Evolutionary conservation across 2,888 invertebrate species (phyloP), one percentile per base, ranked within the genome.

Genomic region (Automeris io): DNA sequence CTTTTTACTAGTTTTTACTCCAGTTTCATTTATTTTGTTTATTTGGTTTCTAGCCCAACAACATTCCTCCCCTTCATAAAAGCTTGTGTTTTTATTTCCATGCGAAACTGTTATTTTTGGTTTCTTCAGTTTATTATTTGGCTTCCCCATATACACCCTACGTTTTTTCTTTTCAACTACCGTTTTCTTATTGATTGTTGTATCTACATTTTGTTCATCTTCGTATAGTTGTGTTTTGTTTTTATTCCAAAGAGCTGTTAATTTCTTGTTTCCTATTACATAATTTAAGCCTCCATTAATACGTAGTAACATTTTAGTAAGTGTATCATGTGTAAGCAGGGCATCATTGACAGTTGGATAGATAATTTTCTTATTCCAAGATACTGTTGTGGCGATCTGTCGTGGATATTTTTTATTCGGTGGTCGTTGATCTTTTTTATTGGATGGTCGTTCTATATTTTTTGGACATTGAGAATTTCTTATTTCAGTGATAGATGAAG

Each of bases 231-330:
- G 40, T 41, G n/a, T 43, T 46, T 33, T 37, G 32, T 12, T 35
- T 40, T 39, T 34, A 5, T n/a, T 29, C 3, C 3, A n/a, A n/a
- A n/a, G n/a, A n/a, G n/a, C n/a, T n/a, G n/a, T 13, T 13, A 12
- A 1, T 26, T 29, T n/a, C n/a, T n/a, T 29, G n/a, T 29, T 29
- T 22, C 46, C 50, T 34, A 21, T 46, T 11, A 9, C 19, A n/a
- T 24, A 18, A 9, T 33, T n/a, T 3, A 38, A 33, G 4, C 43
- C 33, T 16, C 49, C 53, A 13, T 43, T 40, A 35, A 76, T 52
- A 11, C 74, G 13, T 37, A 40, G 49, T 13, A 83, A 46, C 67
- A 83, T 77, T 68, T 76, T 81, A 35, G 71, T 65, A 2, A 83
- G 57, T 5, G 81, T 71, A 41, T 81, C 82, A 29, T 56, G 32